Evolutionary conservation across 2,888 invertebrate genomes (phyloP).

Genomic region (Amphipyra tragopoginis): DNA sequence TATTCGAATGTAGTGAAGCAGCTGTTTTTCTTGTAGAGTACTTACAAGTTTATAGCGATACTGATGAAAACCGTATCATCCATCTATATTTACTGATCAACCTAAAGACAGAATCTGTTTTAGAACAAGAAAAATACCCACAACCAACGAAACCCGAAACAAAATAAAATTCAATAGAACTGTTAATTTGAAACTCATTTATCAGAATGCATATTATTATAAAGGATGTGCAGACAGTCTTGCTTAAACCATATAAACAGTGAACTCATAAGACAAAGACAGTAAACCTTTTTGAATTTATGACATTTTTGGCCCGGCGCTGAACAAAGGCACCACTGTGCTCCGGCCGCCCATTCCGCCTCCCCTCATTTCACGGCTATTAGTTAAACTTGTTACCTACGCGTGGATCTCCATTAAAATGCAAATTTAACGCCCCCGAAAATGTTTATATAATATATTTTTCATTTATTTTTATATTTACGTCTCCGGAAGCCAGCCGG

Average conservation of each 20-base stretch:
- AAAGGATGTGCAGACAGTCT: constrained; percentile 22
- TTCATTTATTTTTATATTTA: constrained; percentile 75
- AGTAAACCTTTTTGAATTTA: constrained; percentile 57
- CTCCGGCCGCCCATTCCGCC: constrained; percentile 60
- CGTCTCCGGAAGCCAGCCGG: constrained; percentile 41
- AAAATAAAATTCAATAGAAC: too few relatives aligned
- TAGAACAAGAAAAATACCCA: too few relatives aligned
- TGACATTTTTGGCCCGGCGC: constrained; percentile 52
- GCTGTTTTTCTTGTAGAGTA: too few relatives aligned
- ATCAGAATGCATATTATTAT: not conserved
- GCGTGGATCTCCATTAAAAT: constrained; percentile 89
- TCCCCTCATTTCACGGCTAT: constrained; percentile 87
- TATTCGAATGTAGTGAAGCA: too few relatives aligned
- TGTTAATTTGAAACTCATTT: not conserved
- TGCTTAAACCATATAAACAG: constrained; percentile 44
- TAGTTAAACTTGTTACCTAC: constrained; percentile 88
- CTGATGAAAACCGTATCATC: too few relatives aligned
- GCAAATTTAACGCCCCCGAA: constrained; percentile 86
- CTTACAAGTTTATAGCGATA: too few relatives aligned
- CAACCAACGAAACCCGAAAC: too few relatives aligned
- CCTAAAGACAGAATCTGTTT: too few relatives aligned
- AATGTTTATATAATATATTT: constrained; percentile 83
- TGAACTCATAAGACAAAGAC: constrained; percentile 54
- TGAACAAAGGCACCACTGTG: constrained; percentile 56
- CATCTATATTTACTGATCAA: too few relatives aligned